These are phyloP conservation scores for Coryphaenoides rupestris DNA, from an alignment of 2,113 vertebrate species.

Conservation along the genomic window DNA sequence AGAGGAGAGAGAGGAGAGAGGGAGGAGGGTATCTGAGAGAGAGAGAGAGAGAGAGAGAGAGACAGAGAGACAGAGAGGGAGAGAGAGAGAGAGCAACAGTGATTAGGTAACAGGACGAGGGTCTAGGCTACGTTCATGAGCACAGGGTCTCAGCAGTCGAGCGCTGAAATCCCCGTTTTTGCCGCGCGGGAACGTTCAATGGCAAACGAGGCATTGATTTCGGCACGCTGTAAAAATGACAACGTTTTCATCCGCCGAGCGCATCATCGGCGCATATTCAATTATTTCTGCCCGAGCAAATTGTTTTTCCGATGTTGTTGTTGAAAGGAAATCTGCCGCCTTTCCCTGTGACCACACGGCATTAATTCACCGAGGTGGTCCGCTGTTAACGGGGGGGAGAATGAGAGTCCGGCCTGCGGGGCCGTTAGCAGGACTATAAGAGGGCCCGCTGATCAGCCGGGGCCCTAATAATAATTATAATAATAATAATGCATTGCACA, in stretches of 20 bases:
- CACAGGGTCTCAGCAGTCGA: constrained; percentile 31
- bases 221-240: constrained; percentile 16
- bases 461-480: no score
- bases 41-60: neutral
- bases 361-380: constrained; percentile 34
- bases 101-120: constrained; percentile 11
- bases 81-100: constrained; percentile 5
- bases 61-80: neutral
- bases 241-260: neutral
- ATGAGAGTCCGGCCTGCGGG: constrained; percentile 1
- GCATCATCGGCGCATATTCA: constrained; percentile 8
- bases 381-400: neutral
- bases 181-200: neutral
- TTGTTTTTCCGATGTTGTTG: constrained; percentile 34
- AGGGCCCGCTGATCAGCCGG: constrained; percentile 8
- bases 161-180: neutral
- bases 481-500: constrained; percentile 25
- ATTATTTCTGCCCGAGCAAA: constrained; percentile 32
- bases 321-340: constrained; percentile 24
- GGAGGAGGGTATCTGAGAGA: constrained; percentile 7
- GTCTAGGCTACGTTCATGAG: constrained; percentile 11
- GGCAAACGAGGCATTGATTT: constrained; percentile 13
- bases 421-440: constrained; percentile 3
- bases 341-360: constrained; percentile 16
- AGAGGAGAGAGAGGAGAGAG: neutral